Evolutionary conservation across 2,113 vertebrate species (phyloP), one percentile per base, ranked within the genome.

Genomic region (Bufo gargarizans): DNA sequence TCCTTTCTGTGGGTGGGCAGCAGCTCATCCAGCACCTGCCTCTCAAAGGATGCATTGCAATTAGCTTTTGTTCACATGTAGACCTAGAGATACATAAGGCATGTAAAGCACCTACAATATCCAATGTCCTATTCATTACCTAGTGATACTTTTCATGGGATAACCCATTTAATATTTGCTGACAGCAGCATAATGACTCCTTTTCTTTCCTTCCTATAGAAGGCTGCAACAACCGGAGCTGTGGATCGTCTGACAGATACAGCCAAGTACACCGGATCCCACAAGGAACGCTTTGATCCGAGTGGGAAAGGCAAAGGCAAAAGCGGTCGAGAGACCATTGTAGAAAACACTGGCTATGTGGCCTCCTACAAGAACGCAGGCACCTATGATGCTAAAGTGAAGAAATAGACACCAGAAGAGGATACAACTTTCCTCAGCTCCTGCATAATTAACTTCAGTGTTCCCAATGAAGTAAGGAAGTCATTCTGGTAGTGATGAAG

Each of bases 191-290:
- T 47, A 49, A 76, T 76, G 8, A 19, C 50, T 17, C 5, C 7
- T 0, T 17, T 49, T 49, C 10, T 20, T 76, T 83, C 49, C 71
- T 43, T 89, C 61, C 87, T 77, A 76, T 93, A 99, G 98, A 99
- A 97, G 97, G 96, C 97, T 87, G 94, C 96, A 17, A 96, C 96
- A 0, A 94, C 91, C 0, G 95, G 94, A 3, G 95, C 97, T 0
- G 95, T 99, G 93, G 97, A 97, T 85, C 95, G 98, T 61, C 93
- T 98, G 91, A 99, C 98, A 0, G 98, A 99, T 91, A 96, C 97
- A 8, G 91, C 96, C 90, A 97, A 97, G 89, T 99, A 98, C 94
- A 99, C 98, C 0, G 98, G 98, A 0, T 97, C 97, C 0, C 98
- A 99, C 93, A 98, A 97, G 91, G 98, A 97, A 79, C 98, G 98